A percentile compares a stretch with the other conserved stretches of the same genome.
phyloP scores from a whole-genome alignment of 2,888 invertebrate genomes.

The Baccha elongata region DNA sequence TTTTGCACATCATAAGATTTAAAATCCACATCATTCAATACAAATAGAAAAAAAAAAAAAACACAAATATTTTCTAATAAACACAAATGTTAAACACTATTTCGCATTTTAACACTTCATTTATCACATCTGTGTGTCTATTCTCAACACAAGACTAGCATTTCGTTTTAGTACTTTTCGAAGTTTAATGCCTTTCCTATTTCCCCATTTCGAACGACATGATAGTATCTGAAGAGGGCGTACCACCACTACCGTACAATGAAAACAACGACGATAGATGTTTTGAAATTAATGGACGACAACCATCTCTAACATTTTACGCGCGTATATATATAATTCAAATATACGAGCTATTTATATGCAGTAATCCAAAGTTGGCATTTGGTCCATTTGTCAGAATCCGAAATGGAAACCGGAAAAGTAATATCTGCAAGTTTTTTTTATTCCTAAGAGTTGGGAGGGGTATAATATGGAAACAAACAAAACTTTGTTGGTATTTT shows the following conservation, averaged over 20 bases:
- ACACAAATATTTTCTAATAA: constrained; percentile 13
- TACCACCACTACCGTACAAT: not conserved
- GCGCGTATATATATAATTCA: constrained; percentile 51
- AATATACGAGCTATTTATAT: constrained; percentile 57
- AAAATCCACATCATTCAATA: not conserved
- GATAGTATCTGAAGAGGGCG: not conserved
- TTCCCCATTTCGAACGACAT: not conserved
- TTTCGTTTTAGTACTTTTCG: constrained; percentile 48
- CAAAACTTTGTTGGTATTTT: constrained; percentile 11
- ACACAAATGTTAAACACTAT: constrained; percentile 37
- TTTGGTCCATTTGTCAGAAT: constrained; percentile 52
- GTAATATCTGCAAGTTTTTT: constrained; percentile 26
- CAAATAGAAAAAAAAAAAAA: not conserved
- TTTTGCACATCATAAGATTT: not conserved
- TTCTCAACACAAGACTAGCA: constrained; percentile 12
- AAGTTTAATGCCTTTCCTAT: constrained; percentile 32
- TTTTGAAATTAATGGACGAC: constrained; percentile 53
- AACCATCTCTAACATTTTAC: constrained; percentile 34
- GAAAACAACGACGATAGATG: constrained; percentile 23
- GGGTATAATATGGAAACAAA: not conserved
- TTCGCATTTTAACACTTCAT: constrained; percentile 37
- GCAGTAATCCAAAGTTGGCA: constrained; percentile 51
- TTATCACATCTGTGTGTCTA: constrained; percentile 14
- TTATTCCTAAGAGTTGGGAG: not conserved
- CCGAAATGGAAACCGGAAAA: constrained; percentile 16